Evolutionary conservation across 1,140 invertebrate species (phyloP), one percentile per base, ranked within the genome.

Genomic region (Scaptomyza pallida): DNA sequence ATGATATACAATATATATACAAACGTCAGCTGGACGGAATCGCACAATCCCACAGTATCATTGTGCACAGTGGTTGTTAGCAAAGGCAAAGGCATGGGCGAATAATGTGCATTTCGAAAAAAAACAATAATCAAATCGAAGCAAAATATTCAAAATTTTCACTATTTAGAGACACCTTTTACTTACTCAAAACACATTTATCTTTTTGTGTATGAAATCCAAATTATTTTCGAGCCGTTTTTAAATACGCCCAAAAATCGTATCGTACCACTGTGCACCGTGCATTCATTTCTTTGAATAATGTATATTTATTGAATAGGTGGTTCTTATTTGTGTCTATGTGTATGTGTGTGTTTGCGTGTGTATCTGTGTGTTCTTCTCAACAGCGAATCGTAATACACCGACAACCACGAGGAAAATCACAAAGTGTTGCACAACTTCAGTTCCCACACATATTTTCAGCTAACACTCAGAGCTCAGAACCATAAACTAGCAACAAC

Each of bases 361-460:
- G 35, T 55, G 26, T 52, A 33, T 59, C 50, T 65, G 37, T 55
- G 43, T 61, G 56, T 65, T 81, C 45, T 81, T 81, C 72, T 57
- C 59, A 57, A 56, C 78, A 81, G 78, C 59, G 72, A 75, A 69
- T 56, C 57, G 68, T 80, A 75, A 78, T 69, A 62, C 78, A 64
- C 57, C 78, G 62, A 65, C 77, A 75, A 59, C 75, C 68, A 59
- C 75, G 68, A 33, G 62, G 62, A 61, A 75, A 78, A 61, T 60
- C 60, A 70, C 44, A 61, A 47, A 77, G 48, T 72, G 60, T 61
- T 61, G 63, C 40, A 62, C 41, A 76, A 26, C 59, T 67, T 67
- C 47, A 75, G 41, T 82, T 72, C 52, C 4, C 33, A n/a, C 33
- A 44, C 33, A 47, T 23, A 63, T 59, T 54, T 37, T 19, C 50